Base-by-base conservation (phyloP, 2,113 vertebrate genomes). In the Neodontobutis hainanensis region DNA sequence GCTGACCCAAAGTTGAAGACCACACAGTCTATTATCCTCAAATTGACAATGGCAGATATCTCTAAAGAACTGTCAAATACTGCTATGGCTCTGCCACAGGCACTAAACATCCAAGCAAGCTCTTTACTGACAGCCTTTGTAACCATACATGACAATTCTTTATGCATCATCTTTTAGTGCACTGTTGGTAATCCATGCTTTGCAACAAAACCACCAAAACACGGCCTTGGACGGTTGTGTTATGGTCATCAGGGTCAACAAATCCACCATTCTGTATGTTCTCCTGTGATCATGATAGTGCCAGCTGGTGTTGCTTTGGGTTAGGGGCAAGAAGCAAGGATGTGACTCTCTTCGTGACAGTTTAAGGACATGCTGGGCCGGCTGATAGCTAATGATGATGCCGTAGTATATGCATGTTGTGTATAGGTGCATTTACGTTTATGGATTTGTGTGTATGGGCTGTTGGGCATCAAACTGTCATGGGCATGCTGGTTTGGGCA, bases 371-470 rank as follows among this genome's bases (percentile, higher is more conserved):
- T 58, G 7, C 5, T 59, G 44, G 62, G 43, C 32, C 55, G 0
- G 2, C 59, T 75, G 77, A 65, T 61, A 48, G 73, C 62, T 67
- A 78, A 84, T 70, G 72, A 68, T 85, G 73, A 87, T 83, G 62
- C n/a, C n/a, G n/a, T n/a, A n/a, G n/a, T n/a, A n/a, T n/a, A n/a
- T n/a, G n/a, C n/a, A n/a, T n/a, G n/a, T n/a, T n/a, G n/a, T 19
- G 40, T 11, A 52, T 8, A 1, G 9, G 11, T 40, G 3, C 9
- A 8, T 42, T 5, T 43, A 8, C 40, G 34, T 45, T 48, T 44
- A 0, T 19, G 36, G 14, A 10, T 58, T 0, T 38, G n/a, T 38
- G 57, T 68, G 15, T 10, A 42, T 48, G 16, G 9, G 51, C 61
- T 71, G 66, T 52, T 12, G 15, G 66, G 52, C 55, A 64, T 48